Evolutionary conservation across 2,888 invertebrate species (phyloP), one percentile per base, ranked within the genome.

Genomic region (Nasonia oneida): DNA sequence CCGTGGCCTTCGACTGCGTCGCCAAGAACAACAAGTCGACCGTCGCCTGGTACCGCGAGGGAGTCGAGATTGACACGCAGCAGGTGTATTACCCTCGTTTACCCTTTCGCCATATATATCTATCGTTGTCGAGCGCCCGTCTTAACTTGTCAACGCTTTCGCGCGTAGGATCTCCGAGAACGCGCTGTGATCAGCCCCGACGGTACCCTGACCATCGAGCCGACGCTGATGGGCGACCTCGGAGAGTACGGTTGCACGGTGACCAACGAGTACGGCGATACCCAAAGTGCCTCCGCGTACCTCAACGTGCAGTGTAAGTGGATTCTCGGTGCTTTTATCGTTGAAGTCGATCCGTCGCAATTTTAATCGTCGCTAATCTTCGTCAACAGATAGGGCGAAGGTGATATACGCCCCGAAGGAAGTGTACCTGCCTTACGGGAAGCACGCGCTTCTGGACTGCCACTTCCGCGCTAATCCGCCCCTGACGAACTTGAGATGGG

Each of bases 391-490:
- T 94, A 97, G 97, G 93, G 98, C 98, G 33, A 97, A 98, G 94
- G 98, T 99, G 74, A 96, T 98, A 89, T 97, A 96, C 93, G 96
- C 98, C 81, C 98, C 98, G 33, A 95, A 96, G 87, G 97, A 97
- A 93, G 96, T 98, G 67, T 97, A 96, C 92, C 95, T 99, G 89
- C 97, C 98, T 0, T 96, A 95, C 90, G 98, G 98, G 33, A 95
- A 96, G 90, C 96, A 97, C 5, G 97, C 97, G 12, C 95, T 97
- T 84, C 95, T 99, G 84, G 97, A 98, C 94, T 99, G 99, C 93
- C 97, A 98, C 93, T 98, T 98, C 92, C 96, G 97, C 90, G 97
- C 98, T 6, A 98, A 98, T 94, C 99, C 98, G 23, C 97, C 98
- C 12, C 94, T 98, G 89, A 97, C 97, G 80, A 97, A 97, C 92